Percentiles rank a stretch among this genome's conserved stretches.
phyloP scores from a whole-genome alignment of 2,797 vertebrate species.

The Pseudocheirus occidentalis region DNA sequence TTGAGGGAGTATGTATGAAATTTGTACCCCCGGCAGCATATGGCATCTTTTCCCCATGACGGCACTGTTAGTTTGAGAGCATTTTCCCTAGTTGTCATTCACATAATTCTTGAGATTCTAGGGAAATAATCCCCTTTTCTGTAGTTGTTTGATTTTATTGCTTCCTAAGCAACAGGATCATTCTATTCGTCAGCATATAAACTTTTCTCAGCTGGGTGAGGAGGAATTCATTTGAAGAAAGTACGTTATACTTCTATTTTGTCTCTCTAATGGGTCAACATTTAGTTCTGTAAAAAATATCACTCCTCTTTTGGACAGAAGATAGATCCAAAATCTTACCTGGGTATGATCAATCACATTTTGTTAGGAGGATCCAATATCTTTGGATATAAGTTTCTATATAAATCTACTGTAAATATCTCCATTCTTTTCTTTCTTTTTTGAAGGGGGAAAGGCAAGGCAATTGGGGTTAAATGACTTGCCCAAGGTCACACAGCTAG shows the following conservation, averaged over 20 bases:
- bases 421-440: background rate
- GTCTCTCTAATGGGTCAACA: background rate
- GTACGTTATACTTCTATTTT: background rate
- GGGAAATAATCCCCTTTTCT: background rate
- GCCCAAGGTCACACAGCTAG: too few species aligned
- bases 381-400: background rate
- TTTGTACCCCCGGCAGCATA: accelerated
- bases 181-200: background rate
- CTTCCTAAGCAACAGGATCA: background rate
- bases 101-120: background rate
- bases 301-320: background rate
- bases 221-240: background rate
- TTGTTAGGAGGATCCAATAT: background rate
- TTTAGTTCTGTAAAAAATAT: background rate
- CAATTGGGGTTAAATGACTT: too few species aligned
- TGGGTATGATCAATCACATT: background rate
- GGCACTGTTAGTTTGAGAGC: background rate
- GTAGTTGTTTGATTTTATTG: background rate
- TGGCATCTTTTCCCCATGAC: accelerated
- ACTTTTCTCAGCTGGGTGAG: background rate
- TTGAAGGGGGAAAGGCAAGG: too few species aligned
- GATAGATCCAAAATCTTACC: background rate
- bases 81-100: background rate
- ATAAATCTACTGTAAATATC: background rate
- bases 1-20: background rate